Conservation (phyloP, 1,140 invertebrate species). For the Heliconius hermathena region DNA sequence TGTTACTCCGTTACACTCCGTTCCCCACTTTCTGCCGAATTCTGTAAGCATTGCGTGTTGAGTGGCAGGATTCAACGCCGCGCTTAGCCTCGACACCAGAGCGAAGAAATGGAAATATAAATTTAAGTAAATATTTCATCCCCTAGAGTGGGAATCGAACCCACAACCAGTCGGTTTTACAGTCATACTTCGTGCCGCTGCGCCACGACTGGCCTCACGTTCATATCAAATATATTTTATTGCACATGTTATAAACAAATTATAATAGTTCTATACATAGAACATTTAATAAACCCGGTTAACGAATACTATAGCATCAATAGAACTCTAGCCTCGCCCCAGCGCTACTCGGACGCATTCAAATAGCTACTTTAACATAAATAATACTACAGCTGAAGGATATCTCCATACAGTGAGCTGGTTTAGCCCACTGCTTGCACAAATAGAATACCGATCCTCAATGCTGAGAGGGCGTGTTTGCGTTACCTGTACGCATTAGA, state of each 20-base stretch:
- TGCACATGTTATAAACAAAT: neutral
- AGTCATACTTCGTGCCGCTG: too few relatives aligned
- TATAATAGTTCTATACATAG: conserved; percentile 9
- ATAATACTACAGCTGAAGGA: conserved; percentile 34
- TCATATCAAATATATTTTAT: neutral
- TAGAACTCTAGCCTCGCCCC: conserved; percentile 31
- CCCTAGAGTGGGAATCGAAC: too few relatives aligned
- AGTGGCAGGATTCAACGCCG: too few relatives aligned
- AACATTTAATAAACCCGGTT: conserved; percentile 27
- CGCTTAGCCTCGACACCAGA: too few relatives aligned
- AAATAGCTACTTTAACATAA: conserved; percentile 55
- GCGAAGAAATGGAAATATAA: too few relatives aligned
- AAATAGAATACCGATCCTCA: conserved; percentile 60
- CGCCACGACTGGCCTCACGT: neutral
- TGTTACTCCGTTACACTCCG: too few relatives aligned
- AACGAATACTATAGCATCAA: conserved; percentile 26
- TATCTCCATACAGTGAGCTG: conserved; percentile 43
- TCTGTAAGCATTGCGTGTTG: too few relatives aligned
- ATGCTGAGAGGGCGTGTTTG: conserved; percentile 54
- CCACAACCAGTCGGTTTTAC: too few relatives aligned
- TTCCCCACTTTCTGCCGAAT: too few relatives aligned
- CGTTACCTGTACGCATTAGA: conserved; percentile 31
- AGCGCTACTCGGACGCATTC: conserved; percentile 39
- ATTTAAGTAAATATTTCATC: too few relatives aligned
- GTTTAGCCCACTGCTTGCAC: conserved; percentile 39